These are phyloP conservation scores for Aselliscus stoliczkanus DNA, from an alignment of 2,797 vertebrate species.

Conservation along the genomic window DNA sequence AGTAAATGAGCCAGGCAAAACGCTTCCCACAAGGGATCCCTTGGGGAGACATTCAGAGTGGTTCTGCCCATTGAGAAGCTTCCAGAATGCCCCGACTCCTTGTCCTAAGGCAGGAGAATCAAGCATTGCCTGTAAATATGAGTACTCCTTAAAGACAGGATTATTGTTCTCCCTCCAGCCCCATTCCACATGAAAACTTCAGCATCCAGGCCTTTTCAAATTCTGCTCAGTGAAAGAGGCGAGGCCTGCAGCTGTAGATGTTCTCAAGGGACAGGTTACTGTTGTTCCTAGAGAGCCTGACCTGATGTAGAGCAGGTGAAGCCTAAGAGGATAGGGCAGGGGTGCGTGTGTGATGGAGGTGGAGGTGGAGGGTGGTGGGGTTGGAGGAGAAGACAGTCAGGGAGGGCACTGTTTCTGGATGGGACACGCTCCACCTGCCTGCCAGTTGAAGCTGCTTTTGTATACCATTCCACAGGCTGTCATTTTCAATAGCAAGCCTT, in stretches of 20 bases:
- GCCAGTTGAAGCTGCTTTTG: neutral
- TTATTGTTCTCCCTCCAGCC: neutral
- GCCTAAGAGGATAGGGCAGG: neutral
- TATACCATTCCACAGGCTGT: neutral
- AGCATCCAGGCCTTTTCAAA: neutral
- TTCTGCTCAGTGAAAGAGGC: neutral
- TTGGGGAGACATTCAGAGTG: neutral
- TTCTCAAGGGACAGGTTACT: neutral
- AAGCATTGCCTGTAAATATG: neutral
- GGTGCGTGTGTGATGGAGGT: neutral
- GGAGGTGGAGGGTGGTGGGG: neutral
- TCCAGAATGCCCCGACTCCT: neutral
- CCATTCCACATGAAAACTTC: neutral
- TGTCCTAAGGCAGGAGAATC: neutral
- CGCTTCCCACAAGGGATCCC: neutral
- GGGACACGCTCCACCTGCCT: accelerated
- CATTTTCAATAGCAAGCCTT: neutral
- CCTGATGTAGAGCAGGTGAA: neutral
- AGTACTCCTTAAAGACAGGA: neutral
- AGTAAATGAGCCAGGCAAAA: neutral
- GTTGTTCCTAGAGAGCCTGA: neutral
- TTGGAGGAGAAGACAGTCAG: neutral
- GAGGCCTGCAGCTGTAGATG: neutral
- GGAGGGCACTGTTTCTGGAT: neutral
- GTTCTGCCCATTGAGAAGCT: neutral